Conservation (phyloP, 2,797 vertebrate genomes). For the Malurus splendens region DNA sequence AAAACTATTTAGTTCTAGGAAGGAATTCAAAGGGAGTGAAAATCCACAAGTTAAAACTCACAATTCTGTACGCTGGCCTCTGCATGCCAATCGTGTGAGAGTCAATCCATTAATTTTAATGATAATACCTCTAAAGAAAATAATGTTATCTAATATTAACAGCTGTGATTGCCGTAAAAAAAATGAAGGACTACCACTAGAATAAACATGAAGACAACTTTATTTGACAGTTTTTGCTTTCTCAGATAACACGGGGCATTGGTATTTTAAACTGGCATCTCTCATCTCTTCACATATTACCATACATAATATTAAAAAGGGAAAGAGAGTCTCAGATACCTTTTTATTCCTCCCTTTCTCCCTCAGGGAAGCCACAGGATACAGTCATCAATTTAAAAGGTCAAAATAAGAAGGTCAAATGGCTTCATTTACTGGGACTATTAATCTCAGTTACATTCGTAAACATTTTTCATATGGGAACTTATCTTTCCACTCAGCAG, state of each 20-base stretch:
- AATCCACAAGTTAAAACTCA: neutral
- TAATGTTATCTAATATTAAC: neutral
- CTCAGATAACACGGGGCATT: neutral
- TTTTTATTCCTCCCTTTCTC: neutral
- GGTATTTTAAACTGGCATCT: neutral
- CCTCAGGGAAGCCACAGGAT: neutral
- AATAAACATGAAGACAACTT: neutral
- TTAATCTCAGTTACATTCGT: neutral
- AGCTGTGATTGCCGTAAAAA: neutral
- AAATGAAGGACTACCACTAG: neutral
- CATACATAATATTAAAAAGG: neutral
- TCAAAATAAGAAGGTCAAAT: conserved; percentile 34
- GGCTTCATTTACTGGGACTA: neutral
- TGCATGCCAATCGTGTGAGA: neutral
- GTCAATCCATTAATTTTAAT: neutral
- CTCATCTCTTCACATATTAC: neutral
- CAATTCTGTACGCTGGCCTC: neutral
- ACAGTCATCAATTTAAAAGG: neutral
- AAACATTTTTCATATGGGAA: neutral
- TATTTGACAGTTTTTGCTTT: neutral
- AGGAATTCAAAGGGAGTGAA: neutral
- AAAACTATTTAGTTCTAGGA: neutral
- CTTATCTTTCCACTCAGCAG: neutral
- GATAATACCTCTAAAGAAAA: neutral
- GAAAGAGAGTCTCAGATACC: neutral